Base-by-base conservation (phyloP, 2,888 invertebrate genomes). In the Parthenolecanium corni region DNA sequence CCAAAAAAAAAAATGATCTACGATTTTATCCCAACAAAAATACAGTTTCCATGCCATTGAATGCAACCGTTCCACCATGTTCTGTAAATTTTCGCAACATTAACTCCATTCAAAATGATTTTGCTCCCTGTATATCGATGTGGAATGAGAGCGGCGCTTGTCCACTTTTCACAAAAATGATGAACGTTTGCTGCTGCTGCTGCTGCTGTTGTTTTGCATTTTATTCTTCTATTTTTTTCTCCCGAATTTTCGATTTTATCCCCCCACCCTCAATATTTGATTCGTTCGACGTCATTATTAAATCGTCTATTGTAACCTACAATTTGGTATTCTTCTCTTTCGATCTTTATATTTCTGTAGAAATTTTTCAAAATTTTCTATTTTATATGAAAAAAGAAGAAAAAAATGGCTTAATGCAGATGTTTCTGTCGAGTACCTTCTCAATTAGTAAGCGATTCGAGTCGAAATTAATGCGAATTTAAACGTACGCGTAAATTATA, bases 11-110 rank as follows among this genome's bases (percentile, higher is more conserved):
- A 53, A 38, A 53, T 53, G 53, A 53, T 21, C 36, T 36, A 52
- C 36, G 36, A 38, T 38, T n/a, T 31, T 52, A 52, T 52, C 52
- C 52, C 38, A 52, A n/a, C n/a, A 40, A 40, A 2, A 24, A 40
- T 23, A 57, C 44, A 42, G 44, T 57, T 57, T 57, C 57, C 57
- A 36, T 47, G 24, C 44, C 47, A 57, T 57, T 57, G 57, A 57
- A 57, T 57, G 25, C 3, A 52, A 31, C 1, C 36, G 23, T 25
- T 42, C 3, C 1, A 16, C 25, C 14, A n/a, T 25, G 23, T 16
- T 42, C 16, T 23, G 3, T 46, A 31, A 20, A 57, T 57, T 57
- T 57, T 57, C 57, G 47, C 46, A 57, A 57, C 57, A 57, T 57
- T 57, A 46, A 46, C 44, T 57, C 57, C 47, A 57, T 57, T 57